These are phyloP conservation scores for Baronia brevicornis DNA, from an alignment of 2,888 invertebrate species.

Conservation along the genomic window DNA sequence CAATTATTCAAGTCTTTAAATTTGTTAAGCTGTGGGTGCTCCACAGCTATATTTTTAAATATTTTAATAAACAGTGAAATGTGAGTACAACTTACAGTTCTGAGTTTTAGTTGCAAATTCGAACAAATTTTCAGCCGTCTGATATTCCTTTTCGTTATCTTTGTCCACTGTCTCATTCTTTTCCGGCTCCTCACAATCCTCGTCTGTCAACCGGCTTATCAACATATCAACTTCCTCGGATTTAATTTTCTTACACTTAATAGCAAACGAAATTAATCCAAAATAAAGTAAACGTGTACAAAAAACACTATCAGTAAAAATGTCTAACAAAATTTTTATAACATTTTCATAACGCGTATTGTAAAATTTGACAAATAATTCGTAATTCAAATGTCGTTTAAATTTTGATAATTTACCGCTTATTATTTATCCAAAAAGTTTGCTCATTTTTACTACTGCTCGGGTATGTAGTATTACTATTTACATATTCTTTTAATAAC, in stretches of 20 bases:
- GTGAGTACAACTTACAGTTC: too few species aligned
- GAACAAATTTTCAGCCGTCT: too few species aligned
- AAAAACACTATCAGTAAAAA: slow-evolving; percentile 10
- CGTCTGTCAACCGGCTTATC: slow-evolving; percentile 44
- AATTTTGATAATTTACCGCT: too few species aligned
- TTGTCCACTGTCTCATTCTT: slow-evolving; percentile 2
- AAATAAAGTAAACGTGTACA: slow-evolving; percentile 13
- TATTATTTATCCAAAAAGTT: too few species aligned
- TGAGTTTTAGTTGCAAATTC: too few species aligned
- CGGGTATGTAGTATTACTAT: too few species aligned
- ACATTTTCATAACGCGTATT: slow-evolving; percentile 6
- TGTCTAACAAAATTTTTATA: slow-evolving; percentile 12
- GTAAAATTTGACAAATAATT: slow-evolving; percentile 7
- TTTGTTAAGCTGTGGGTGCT: too few species aligned
- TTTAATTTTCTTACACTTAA: slow-evolving; percentile 31
- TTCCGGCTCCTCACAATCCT: slow-evolving; percentile 23
- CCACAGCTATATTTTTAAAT: too few species aligned
- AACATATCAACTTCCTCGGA: slow-evolving; percentile 46
- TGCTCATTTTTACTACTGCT: too few species aligned
- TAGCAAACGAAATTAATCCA: slow-evolving; percentile 2
- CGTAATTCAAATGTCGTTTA: slow-evolving; percentile 14
- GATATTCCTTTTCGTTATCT: slow-evolving; percentile 1
- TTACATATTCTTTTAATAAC: too few species aligned
- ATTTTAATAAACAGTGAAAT: too few species aligned
- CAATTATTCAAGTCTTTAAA: too few species aligned